These are phyloP conservation scores for Mythimna ferrago DNA, from an alignment of 2,888 invertebrate species.

Conservation along the genomic window DNA sequence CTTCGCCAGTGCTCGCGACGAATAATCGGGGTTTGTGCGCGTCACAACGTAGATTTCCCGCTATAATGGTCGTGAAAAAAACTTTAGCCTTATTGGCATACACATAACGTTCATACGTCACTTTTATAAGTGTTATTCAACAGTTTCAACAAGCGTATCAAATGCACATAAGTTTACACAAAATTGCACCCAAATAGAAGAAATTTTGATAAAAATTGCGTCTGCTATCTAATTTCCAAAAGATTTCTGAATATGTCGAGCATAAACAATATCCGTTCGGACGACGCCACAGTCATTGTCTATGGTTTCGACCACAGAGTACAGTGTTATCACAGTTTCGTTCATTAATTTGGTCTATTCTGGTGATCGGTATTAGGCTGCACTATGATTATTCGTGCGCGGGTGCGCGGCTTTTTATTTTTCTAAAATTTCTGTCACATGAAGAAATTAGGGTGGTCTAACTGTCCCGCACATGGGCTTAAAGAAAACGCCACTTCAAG, in stretches of 20 bases:
- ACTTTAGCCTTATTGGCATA: constrained; percentile 68
- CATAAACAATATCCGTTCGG: constrained; percentile 86
- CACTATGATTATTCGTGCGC: neutral
- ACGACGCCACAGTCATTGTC: constrained; percentile 83
- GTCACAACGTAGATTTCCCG: constrained; percentile 89
- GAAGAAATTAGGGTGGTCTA: neutral
- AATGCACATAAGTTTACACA: constrained; percentile 37
- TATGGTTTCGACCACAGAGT: constrained; percentile 53
- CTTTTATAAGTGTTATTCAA: constrained; percentile 38
- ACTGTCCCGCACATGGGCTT: too few relatives aligned
- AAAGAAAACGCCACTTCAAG: too few relatives aligned
- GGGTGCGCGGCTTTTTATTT: neutral
- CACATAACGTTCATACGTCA: constrained; percentile 65
- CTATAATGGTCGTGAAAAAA: constrained; percentile 83
- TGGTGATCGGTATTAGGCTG: too few relatives aligned
- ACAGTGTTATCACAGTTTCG: neutral
- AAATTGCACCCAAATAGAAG: constrained; percentile 54
- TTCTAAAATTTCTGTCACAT: too few relatives aligned
- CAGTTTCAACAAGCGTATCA: constrained; percentile 30
- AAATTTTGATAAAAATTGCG: constrained; percentile 71
- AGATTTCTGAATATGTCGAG: constrained; percentile 84
- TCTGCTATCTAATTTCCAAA: constrained; percentile 75
- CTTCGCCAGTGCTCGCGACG: constrained; percentile 77
- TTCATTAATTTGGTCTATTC: constrained; percentile 26
- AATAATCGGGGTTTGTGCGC: constrained; percentile 84